phyloP scores from a whole-genome alignment of 92 coral and sea anemone species.

The Heliopora coerulea region DNA sequence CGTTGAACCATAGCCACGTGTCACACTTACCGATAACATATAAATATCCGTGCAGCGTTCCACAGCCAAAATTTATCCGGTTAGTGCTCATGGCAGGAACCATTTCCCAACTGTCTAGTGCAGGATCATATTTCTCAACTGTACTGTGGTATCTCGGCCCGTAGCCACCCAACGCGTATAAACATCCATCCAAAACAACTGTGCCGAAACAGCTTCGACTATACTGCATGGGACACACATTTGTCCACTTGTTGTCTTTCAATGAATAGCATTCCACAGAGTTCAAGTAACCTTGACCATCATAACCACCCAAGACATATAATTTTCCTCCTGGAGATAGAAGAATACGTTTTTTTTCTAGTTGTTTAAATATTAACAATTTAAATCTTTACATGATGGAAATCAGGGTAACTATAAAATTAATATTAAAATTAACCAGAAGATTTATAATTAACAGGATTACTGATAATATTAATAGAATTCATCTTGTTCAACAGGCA shows the following conservation, averaged over 20 bases:
- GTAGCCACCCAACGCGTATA: slow-evolving; percentile 88
- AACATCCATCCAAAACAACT: slow-evolving; percentile 81
- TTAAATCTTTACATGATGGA: too few relatives aligned
- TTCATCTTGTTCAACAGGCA: too few relatives aligned
- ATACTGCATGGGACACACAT: slow-evolving; percentile 76
- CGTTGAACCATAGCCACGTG: too few relatives aligned
- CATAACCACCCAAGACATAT: slow-evolving; percentile 84
- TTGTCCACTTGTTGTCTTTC: slow-evolving; percentile 74
- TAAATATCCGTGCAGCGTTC: slow-evolving; percentile 69
- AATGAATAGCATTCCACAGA: slow-evolving; percentile 78
- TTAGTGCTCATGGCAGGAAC: slow-evolving; percentile 87
- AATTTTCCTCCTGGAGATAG: slow-evolving; percentile 55
- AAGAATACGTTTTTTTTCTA: neutral
- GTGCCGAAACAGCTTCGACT: slow-evolving; percentile 94
- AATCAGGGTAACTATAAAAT: too few relatives aligned
- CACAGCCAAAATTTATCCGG: slow-evolving; percentile 91
- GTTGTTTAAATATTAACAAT: too few relatives aligned
- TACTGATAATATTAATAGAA: too few relatives aligned
- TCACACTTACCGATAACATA: slow-evolving; percentile 83
- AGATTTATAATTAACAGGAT: too few relatives aligned
- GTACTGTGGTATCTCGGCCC: slow-evolving; percentile 86
- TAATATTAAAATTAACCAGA: too few relatives aligned
- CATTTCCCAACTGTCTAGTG: slow-evolving; percentile 80
- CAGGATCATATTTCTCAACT: slow-evolving; percentile 81
- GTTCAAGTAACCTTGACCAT: slow-evolving; percentile 77